Conservation (phyloP, 35 echinoderm and acorn worm species). For the Apostichopus parvimensis region DNA sequence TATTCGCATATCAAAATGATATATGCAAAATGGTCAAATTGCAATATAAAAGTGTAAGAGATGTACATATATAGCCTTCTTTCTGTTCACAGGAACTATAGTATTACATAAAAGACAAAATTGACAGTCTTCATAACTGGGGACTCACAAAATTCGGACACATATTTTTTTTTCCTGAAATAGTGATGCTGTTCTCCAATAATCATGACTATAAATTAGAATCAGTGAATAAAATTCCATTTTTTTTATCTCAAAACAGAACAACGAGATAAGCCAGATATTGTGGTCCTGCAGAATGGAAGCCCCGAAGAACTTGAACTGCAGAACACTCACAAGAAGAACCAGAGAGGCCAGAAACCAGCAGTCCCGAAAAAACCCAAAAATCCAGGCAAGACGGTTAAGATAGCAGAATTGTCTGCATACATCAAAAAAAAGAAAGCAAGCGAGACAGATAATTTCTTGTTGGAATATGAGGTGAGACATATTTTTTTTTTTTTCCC, state of each 20-base stretch:
- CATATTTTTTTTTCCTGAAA: too few species aligned
- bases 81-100: too few species aligned
- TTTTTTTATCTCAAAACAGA: neutral
- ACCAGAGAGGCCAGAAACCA: neutral
- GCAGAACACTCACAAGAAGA: neutral
- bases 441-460: slow-evolving; percentile 27
- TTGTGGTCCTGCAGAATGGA: slow-evolving; percentile 14
- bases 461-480: slow-evolving; percentile 47
- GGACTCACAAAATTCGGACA: too few species aligned
- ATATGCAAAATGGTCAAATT: too few species aligned
- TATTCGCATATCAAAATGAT: too few species aligned
- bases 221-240: too few species aligned
- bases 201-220: too few species aligned
- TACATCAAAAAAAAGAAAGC: slow-evolving; percentile 46
- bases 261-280: neutral
- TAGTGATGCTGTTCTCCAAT: too few species aligned
- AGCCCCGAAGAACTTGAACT: slow-evolving; percentile 5
- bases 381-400: neutral
- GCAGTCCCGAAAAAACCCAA: neutral
- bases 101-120: too few species aligned
- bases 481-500: neutral
- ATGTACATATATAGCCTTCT: too few species aligned
- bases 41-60: too few species aligned
- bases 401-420: slow-evolving; percentile 27
- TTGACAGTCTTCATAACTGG: too few species aligned